Base-by-base conservation (phyloP, 2,888 invertebrate genomes). In the Lycia hirtaria region DNA sequence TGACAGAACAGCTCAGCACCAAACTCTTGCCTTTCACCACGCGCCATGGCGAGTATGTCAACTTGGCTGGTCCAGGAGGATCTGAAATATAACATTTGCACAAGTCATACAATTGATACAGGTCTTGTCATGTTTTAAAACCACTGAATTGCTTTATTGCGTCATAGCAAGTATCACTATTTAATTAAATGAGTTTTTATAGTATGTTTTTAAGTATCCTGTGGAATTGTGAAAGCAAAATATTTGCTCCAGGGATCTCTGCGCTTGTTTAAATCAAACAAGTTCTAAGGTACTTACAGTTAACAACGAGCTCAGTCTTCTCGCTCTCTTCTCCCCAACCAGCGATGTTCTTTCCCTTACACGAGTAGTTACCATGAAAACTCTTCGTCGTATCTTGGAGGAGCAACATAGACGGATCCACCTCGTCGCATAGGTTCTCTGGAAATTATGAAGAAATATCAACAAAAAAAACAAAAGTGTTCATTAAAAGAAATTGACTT, bases 351-450 rank as follows among this genome's bases (percentile, higher is more conserved):
- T 94, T 95, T 12, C 98, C 98, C 75, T 96, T 95, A 81, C 98
- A 98, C 0, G 98, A 97, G 88, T 98, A 98, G 88, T 98, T 98
- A 20, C 98, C 98, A 73, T 98, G 97, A 85, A 98, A 98, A 53
- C 95, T 95, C 78, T 97, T 95, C 3, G 95, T 96, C n/a, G 98
- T 97, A 67, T 95, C 95, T 72, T 97, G 96, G 22, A 98, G 93
- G 26, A 97, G 92, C 73, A 98, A 91, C 89, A 97, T 96, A 67
- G 96, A 97, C 0, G 97, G 97, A 80, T 97, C 97, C 72, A 97
- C 95, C 83, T 96, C 96, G 80, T 97, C 97, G 76, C 97, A 95
- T 10, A 95, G 89, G 70, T 93, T 93, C 5, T 88, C 92, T 89
- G 80, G 1, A 78, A 81, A 6, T 19, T 0, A 14, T 6, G 10